Conservation (phyloP, 92 coral and sea anemone species). For the Diadumene lineata region DNA sequence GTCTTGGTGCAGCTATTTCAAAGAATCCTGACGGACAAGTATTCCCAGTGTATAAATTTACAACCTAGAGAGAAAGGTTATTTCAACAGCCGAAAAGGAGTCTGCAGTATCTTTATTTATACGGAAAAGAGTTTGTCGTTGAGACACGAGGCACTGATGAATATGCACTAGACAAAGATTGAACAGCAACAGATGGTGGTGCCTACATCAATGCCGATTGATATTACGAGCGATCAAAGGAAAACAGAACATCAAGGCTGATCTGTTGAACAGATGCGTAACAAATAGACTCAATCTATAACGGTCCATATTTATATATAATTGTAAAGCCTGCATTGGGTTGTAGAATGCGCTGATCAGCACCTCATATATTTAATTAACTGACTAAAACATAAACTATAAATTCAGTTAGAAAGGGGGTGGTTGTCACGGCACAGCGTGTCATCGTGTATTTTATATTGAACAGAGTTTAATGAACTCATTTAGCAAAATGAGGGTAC, state of each 20-base stretch:
- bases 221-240: constrained; percentile 54
- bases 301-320: too few relatives aligned
- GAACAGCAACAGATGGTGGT: too few relatives aligned
- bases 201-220: constrained; percentile 43
- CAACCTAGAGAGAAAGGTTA: constrained; percentile 16
- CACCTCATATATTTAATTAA: too few relatives aligned
- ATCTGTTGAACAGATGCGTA: constrained; percentile 43
- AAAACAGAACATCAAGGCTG: constrained; percentile 46
- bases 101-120: constrained; percentile 40
- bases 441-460: too few relatives aligned
- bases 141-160: constrained; percentile 53
- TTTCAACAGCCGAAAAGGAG: constrained; percentile 39
- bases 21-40: constrained; percentile 24
- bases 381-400: too few relatives aligned
- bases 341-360: too few relatives aligned
- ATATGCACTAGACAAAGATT: constrained; percentile 43
- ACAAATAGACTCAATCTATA: too few relatives aligned
- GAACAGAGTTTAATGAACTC: too few relatives aligned
- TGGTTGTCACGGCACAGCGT: too few relatives aligned
- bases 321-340: too few relatives aligned
- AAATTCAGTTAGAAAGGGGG: too few relatives aligned
- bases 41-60: constrained; percentile 29
- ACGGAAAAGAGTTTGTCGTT: constrained; percentile 46
- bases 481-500: too few relatives aligned
- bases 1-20: constrained; percentile 37